These are phyloP conservation scores for Plestiodon gilberti DNA, from an alignment of 2,113 vertebrate species.

Conservation along the genomic window DNA sequence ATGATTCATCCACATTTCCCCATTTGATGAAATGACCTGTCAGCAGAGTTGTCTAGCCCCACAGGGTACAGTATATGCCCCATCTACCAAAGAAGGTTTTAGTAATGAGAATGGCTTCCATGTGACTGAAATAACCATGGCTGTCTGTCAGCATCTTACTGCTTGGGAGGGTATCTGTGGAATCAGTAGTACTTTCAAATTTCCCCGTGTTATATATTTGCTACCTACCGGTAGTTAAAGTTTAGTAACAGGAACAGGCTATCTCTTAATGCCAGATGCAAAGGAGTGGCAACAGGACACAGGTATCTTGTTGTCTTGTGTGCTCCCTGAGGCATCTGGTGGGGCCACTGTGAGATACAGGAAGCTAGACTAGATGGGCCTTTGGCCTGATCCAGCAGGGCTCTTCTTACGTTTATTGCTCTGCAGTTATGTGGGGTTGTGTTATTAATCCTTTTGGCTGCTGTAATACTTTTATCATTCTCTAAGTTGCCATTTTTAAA, in stretches of 20 bases:
- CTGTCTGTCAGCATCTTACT: slow-evolving; percentile 7
- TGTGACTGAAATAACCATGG: slow-evolving; percentile 1
- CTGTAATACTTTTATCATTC: neutral
- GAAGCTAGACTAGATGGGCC: no score
- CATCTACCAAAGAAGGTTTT: neutral
- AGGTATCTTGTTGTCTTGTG: no score
- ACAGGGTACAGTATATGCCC: neutral
- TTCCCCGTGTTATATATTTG: neutral
- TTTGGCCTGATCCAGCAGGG: no score
- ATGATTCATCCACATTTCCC: neutral
- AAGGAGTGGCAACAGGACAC: no score
- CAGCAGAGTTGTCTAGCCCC: neutral
- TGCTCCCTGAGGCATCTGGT: no score
- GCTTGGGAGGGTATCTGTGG: neutral
- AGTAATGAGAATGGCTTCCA: neutral
- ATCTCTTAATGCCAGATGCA: no score
- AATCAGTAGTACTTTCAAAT: neutral
- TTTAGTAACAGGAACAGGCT: no score
- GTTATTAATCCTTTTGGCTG: neutral
- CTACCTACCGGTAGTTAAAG: neutral
- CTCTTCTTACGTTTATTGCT: no score
- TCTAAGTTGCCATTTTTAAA: neutral
- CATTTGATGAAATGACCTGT: neutral
- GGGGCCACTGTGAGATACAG: no score
- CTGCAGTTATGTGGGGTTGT: accelerated